Evolutionary conservation across 2,113 vertebrate species (phyloP).

Genomic region (Puma concolor): DNA sequence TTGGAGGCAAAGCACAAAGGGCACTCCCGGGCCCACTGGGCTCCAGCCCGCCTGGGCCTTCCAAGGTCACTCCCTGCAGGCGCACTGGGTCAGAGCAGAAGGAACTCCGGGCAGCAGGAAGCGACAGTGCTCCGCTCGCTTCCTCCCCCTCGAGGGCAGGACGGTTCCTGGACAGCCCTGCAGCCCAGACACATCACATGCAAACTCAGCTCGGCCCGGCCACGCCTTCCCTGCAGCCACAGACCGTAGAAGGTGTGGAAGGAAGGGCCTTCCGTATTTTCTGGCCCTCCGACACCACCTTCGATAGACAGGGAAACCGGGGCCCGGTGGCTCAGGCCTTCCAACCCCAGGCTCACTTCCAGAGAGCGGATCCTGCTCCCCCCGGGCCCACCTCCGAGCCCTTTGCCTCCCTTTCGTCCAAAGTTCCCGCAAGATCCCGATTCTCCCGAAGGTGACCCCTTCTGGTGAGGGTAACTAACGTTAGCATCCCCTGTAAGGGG

Average conservation of each 20-base stretch:
- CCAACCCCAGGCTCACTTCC: fast-evolving
- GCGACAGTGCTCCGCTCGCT: fast-evolving
- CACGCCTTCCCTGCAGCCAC: background rate
- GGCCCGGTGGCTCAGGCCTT: fast-evolving
- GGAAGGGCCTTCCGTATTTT: background rate
- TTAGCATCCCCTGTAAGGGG: too few species aligned
- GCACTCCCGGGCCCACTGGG: background rate
- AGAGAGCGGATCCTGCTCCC: fast-evolving
- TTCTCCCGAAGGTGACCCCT: fast-evolving
- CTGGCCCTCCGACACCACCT: background rate
- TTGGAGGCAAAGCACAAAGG: too few species aligned
- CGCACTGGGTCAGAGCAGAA: background rate
- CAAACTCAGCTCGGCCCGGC: background rate
- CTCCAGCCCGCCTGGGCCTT: background rate
- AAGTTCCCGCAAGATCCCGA: fast-evolving
- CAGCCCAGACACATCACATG: background rate
- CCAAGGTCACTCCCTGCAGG: too few species aligned
- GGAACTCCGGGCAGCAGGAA: background rate
- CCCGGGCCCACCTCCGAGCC: fast-evolving
- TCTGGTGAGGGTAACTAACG: background rate
- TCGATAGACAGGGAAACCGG: background rate
- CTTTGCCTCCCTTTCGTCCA: fast-evolving
- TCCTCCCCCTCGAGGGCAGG: background rate
- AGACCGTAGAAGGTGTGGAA: fast-evolving
- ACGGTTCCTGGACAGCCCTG: background rate